Percentiles rank a stretch among this genome's conserved stretches.
Evolutionary conservation across 1,140 invertebrate genomes (phyloP).

Genomic region (Limonius californicus): DNA sequence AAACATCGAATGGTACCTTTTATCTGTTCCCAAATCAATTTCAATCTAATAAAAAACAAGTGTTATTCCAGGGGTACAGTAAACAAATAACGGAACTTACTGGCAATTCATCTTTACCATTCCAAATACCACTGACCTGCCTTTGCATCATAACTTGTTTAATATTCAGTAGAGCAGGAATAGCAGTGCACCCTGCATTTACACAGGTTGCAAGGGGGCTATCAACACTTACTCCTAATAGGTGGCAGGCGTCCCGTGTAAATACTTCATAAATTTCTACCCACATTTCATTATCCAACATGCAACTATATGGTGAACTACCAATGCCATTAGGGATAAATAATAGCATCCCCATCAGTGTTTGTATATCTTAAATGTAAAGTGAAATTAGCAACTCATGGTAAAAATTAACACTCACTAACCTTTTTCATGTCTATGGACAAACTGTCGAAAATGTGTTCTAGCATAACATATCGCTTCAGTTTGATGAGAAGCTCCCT

Average conservation of each 20-base stretch:
- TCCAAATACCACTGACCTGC: constrained; percentile 93
- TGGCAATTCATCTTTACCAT: constrained; percentile 91
- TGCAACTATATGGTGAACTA: constrained; percentile 76
- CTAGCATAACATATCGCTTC: constrained; percentile 87
- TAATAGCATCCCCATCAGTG: constrained; percentile 82
- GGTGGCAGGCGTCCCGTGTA: constrained; percentile 85
- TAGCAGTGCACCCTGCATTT: constrained; percentile 86
- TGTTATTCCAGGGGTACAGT: no score
- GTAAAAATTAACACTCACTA: no score
- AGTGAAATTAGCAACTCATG: no score
- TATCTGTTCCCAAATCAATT: constrained; percentile 83
- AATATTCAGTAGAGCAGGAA: constrained; percentile 91
- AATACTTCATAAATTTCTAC: constrained; percentile 78
- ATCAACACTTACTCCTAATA: constrained; percentile 87
- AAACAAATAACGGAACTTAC: no score
- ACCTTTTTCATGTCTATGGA: constrained; percentile 78
- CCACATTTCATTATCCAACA: constrained; percentile 78
- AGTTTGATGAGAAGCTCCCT: constrained; percentile 62
- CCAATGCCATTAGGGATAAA: constrained; percentile 76
- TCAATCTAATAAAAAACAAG: constrained; percentile 71
- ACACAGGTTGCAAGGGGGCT: constrained; percentile 63
- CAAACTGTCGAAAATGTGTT: constrained; percentile 79
- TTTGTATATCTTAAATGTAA: constrained; percentile 74
- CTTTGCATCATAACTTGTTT: constrained; percentile 95
- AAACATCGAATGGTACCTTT: constrained; percentile 95